Conservation (phyloP, 2,113 vertebrate species). For the Serinus canaria region DNA sequence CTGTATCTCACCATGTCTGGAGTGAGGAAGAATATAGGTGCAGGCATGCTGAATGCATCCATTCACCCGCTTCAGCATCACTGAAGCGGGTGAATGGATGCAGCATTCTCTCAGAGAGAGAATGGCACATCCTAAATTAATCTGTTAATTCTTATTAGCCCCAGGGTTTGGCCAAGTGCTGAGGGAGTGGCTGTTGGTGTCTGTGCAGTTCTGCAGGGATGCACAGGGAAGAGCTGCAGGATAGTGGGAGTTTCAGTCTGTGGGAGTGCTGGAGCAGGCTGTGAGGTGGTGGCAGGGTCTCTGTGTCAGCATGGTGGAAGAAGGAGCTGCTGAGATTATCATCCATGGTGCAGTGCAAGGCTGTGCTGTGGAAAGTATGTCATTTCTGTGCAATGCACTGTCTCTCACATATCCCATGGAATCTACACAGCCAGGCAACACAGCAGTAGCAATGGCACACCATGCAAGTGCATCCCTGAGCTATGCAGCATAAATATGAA, state of each 20-base stretch:
- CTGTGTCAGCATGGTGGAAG: neutral
- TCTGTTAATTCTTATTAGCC: neutral
- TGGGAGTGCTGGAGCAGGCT: neutral
- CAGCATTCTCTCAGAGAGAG: neutral
- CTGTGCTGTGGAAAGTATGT: neutral
- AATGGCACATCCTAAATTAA: neutral
- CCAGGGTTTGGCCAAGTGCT: neutral
- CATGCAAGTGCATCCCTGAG: neutral
- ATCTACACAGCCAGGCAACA: neutral
- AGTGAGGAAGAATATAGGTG: neutral
- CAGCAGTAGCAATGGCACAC: neutral
- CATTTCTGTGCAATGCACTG: neutral
- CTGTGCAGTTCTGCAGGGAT: neutral
- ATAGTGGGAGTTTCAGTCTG: neutral
- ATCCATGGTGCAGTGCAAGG: neutral
- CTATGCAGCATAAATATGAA: conserved; percentile 36
- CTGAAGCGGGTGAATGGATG: neutral
- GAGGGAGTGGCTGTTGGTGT: neutral
- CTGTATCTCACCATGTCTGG: accelerated
- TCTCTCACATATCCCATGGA: neutral
- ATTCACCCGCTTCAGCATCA: neutral
- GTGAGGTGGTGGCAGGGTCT: neutral
- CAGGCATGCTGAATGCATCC: neutral
- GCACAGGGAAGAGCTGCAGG: neutral
- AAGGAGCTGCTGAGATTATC: neutral